A percentile compares a stretch with the other conserved stretches of the same genome.
phyloP scores from a whole-genome alignment of 2,113 vertebrate species.

The Pelodiscus sinensis region DNA sequence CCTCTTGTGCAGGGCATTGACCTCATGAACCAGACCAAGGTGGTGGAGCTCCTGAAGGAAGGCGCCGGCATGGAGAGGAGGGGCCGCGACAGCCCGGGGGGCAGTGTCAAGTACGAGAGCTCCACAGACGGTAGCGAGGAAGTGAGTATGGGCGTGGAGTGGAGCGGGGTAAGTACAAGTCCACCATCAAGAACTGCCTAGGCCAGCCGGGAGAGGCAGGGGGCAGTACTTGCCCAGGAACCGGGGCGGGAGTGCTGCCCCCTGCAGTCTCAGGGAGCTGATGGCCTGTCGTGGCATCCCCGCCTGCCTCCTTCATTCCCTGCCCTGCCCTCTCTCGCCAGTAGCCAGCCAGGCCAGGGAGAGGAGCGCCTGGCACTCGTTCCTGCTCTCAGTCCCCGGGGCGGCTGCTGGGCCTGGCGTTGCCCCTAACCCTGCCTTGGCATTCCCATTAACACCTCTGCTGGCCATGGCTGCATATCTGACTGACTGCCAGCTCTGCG shows the following conservation, averaged over 20 bases:
- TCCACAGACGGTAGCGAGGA: constrained; percentile 93
- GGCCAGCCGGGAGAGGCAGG: constrained; percentile 62
- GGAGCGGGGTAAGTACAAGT: constrained; percentile 98
- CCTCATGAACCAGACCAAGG: constrained; percentile 93
- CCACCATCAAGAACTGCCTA: constrained; percentile 82
- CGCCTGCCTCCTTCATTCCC: constrained; percentile 66
- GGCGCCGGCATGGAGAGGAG: constrained; percentile 84
- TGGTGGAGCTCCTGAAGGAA: constrained; percentile 97
- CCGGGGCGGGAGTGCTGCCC: neutral
- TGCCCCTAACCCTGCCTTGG: constrained; percentile 56
- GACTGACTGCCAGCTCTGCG: neutral
- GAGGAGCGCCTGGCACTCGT: constrained; percentile 21
- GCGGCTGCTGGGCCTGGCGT: neutral
- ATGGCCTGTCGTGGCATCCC: constrained; percentile 75
- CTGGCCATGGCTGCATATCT: neutral
- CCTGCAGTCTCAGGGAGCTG: constrained; percentile 1
- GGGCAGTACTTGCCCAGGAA: constrained; percentile 50
- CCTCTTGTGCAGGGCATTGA: constrained; percentile 87
- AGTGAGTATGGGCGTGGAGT: constrained; percentile 97
- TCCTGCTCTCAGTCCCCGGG: too few species aligned
- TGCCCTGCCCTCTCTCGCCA: constrained; percentile 37
- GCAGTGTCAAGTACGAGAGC: constrained; percentile 93
- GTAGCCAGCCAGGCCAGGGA: constrained; percentile 9
- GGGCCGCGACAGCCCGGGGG: constrained; percentile 85
- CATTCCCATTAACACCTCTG: constrained; percentile 64